These are phyloP conservation scores for Salvelinus alpinus DNA, from an alignment of 2,113 vertebrate species.

Conservation along the genomic window DNA sequence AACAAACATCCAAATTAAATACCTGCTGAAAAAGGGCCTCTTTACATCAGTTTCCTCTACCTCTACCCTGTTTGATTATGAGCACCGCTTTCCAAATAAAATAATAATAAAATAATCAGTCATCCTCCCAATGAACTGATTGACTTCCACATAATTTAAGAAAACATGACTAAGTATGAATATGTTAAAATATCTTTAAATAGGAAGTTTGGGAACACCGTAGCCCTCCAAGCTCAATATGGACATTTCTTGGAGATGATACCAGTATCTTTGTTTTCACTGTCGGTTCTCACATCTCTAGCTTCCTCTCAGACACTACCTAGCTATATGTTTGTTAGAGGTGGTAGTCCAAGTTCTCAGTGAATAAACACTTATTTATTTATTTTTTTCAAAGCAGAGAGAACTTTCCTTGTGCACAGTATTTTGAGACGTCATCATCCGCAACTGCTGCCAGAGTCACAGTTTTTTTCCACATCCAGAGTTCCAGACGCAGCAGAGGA, in stretches of 20 bases:
- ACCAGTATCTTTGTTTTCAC: conserved; percentile 4
- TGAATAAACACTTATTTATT: conserved; percentile 25
- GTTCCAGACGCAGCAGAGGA: conserved; percentile 19
- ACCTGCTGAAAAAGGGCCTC: conserved; percentile 57
- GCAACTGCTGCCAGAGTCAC: conserved; percentile 33
- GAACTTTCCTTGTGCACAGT: conserved; percentile 52
- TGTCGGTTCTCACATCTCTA: background rate
- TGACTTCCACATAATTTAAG: conserved; percentile 26
- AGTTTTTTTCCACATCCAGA: conserved; percentile 63
- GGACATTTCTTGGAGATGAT: conserved; percentile 23
- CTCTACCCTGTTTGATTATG: conserved; percentile 63
- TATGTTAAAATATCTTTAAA: conserved; percentile 6
- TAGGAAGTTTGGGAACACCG: conserved; percentile 21
- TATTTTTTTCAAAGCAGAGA: conserved; percentile 29
- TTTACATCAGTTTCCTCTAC: conserved; percentile 61
- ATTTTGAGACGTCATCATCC: conserved; percentile 42
- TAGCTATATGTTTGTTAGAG: conserved; percentile 14
- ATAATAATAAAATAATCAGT: conserved; percentile 68
- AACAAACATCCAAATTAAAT: conserved; percentile 67
- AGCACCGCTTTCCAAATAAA: conserved; percentile 70
- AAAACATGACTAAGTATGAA: conserved; percentile 27
- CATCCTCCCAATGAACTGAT: background rate
- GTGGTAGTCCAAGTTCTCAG: conserved; percentile 27
- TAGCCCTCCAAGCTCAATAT: conserved; percentile 61
- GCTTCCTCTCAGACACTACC: conserved; percentile 22